Base-by-base conservation (phyloP, 2,888 invertebrate species). In the Heliconius ethilla region DNA sequence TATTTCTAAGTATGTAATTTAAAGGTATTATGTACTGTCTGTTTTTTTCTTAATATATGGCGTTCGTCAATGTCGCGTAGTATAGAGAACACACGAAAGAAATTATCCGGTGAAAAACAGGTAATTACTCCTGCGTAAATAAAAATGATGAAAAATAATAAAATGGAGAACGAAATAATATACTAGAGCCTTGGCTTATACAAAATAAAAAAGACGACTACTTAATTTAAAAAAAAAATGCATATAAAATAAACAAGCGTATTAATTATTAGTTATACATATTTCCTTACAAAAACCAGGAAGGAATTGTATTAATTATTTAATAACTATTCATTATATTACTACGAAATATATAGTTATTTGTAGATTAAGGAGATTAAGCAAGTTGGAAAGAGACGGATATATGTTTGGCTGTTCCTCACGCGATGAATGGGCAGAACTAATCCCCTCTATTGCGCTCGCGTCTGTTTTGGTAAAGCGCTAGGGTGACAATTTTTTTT, bases 401-500 rank as follows among this genome's bases (percentile, higher is more conserved):
- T 85, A 88, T 91, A 91, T 86, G 88, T 92, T 86, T 87, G 87
- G 87, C 83, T 83, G 81, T 86, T 73, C 85, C 79, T 81, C 81
- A 82, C 80, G 67, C 83, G 86, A 83, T 84, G 84, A 89, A 90
- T 92, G 93, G 94, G 93, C 91, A 84, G 94, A 92, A 85, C 93
- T 87, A 86, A 84, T 84, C 87, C 91, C 92, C 91, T 86, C 91
- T 89, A 89, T 83, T 86, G 89, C 92, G 91, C 90, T 82, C 83
- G 91, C 92, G 93, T 88, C 88, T 87, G 90, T 91, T 91, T 91
- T 89, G 87, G 87, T 91, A 87, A 86, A 82, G 84, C 83, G 86
- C 88, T 90, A 87, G 91, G 91, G 92, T 92, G 92, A 92, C 93
- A 90, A 91, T 86, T 0, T 85, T 86, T 88, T 85, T 70, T 73